These are phyloP conservation scores for Prolemur simus DNA, from an alignment of 2,113 vertebrate genomes.

Conservation along the genomic window DNA sequence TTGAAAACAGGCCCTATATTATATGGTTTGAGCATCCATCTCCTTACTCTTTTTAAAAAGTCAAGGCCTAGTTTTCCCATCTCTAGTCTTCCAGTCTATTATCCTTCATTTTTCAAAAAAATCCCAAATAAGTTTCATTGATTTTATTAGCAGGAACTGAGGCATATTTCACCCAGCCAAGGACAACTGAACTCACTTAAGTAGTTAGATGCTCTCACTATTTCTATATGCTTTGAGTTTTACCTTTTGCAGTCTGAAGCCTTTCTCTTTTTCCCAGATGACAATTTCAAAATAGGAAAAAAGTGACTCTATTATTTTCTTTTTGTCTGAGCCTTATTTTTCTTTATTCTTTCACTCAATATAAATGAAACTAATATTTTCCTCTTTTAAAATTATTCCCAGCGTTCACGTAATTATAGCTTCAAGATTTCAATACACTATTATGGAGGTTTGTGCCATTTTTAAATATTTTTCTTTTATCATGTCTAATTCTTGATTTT, in stretches of 20 bases:
- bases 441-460: neutral
- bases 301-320: neutral
- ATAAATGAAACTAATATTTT: neutral
- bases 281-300: neutral
- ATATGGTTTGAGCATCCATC: neutral
- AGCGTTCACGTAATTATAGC: neutral
- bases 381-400: neutral
- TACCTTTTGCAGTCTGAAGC: neutral
- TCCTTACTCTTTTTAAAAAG: neutral
- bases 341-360: conserved; percentile 18
- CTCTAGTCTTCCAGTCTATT: neutral
- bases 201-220: neutral
- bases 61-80: neutral
- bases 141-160: neutral
- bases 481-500: neutral
- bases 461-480: neutral
- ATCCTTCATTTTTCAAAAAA: conserved; percentile 6
- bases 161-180: neutral
- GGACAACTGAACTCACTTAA: neutral
- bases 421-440: neutral
- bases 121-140: neutral
- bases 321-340: neutral
- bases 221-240: neutral
- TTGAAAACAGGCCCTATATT: neutral
- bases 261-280: neutral